Conservation (phyloP, 2,888 invertebrate species). For the Podabrus alpinus region DNA sequence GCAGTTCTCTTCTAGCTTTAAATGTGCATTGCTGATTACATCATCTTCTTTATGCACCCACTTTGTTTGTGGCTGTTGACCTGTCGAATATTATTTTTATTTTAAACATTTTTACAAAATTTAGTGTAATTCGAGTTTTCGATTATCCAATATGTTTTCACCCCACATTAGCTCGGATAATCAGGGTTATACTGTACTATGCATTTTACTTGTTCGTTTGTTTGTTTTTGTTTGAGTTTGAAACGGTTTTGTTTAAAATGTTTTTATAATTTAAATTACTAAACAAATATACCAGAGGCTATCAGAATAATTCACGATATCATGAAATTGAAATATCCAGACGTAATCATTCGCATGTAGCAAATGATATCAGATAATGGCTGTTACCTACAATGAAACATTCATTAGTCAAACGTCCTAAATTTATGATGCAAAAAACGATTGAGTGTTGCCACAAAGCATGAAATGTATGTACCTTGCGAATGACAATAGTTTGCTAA, state of each 20-base stretch:
- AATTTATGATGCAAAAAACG: neutral
- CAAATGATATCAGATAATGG: neutral
- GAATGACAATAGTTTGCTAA: neutral
- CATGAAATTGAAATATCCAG: neutral
- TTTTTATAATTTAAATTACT: neutral
- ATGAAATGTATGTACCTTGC: neutral
- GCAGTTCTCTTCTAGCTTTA: too few species aligned
- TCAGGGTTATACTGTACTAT: too few species aligned
- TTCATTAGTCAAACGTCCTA: neutral
- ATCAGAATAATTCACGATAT: neutral
- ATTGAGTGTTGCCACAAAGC: neutral
- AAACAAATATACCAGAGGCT: neutral
- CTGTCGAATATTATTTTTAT: too few species aligned
- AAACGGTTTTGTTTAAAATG: neutral
- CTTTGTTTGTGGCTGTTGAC: too few species aligned
- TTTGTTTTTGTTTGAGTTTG: too few species aligned
- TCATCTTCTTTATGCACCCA: too few species aligned
- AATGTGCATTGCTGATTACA: too few species aligned
- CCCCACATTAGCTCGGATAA: too few species aligned
- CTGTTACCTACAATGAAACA: neutral
- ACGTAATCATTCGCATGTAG: neutral
- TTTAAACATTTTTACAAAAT: too few species aligned
- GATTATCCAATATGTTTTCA: too few species aligned
- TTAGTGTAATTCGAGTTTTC: too few species aligned
- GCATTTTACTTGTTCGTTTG: too few species aligned